Percentiles rank a stretch among this genome's conserved stretches.
phyloP scores from a whole-genome alignment of 2,797 vertebrate genomes.

The Syndactyla subalaris region DNA sequence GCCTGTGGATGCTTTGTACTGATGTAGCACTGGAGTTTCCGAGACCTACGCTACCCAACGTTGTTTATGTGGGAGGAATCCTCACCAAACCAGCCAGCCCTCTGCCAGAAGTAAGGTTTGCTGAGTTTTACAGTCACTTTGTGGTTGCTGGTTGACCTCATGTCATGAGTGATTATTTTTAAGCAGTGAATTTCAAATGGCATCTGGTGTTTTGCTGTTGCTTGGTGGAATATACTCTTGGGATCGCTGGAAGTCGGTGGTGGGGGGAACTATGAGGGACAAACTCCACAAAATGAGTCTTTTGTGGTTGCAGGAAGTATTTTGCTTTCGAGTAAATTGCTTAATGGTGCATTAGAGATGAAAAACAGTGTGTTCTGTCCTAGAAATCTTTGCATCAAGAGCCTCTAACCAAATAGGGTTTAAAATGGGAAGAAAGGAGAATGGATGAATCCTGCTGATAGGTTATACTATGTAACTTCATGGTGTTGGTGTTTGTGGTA shows the following conservation, averaged over 20 bases:
- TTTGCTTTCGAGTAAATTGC: neutral
- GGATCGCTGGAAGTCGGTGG: neutral
- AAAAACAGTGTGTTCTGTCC: neutral
- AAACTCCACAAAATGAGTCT: neutral
- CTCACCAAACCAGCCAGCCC: constrained; percentile 91
- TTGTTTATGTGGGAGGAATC: constrained; percentile 98
- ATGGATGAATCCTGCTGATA: neutral
- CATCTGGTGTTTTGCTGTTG: neutral
- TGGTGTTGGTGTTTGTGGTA: neutral
- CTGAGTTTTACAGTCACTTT: constrained; percentile 51
- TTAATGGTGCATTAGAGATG: neutral
- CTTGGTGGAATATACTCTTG: neutral
- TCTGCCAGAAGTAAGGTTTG: constrained; percentile 92
- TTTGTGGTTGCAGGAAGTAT: neutral
- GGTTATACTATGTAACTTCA: neutral
- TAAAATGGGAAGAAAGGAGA: neutral
- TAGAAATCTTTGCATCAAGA: neutral
- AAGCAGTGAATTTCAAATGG: neutral
- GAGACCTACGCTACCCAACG: constrained; percentile 94
- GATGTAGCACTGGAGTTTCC: constrained; percentile 97
- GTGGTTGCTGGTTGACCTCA: neutral
- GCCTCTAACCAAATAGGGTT: neutral
- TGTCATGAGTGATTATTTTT: neutral
- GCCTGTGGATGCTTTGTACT: constrained; percentile 98
- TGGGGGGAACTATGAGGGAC: neutral